phyloP scores from a whole-genome alignment of 2,797 vertebrate genomes.

The Sardinella longiceps region DNA sequence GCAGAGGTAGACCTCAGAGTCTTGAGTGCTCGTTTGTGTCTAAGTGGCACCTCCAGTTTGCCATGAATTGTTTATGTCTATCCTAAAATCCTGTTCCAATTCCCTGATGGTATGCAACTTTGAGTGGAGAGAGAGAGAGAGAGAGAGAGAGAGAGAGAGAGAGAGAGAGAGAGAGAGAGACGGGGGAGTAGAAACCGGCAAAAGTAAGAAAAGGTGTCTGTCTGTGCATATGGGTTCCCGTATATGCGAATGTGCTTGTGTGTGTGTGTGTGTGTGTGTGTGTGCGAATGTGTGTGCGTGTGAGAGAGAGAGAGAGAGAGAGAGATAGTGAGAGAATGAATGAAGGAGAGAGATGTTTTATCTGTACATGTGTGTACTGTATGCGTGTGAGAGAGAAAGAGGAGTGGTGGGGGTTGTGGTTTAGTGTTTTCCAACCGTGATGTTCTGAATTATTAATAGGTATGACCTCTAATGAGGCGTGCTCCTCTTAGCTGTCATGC shows the following conservation, averaged over 20 bases:
- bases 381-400: background rate
- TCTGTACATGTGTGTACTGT: background rate
- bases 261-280: background rate
- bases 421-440: background rate
- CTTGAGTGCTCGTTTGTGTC: background rate
- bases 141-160: slow-evolving; percentile 12
- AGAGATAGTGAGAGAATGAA: no score
- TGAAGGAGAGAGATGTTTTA: no score
- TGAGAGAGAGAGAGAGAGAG: background rate
- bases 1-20: background rate
- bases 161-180: background rate
- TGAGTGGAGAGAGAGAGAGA: background rate
- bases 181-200: background rate
- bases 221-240: no score
- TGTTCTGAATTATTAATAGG: background rate
- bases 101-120: background rate
- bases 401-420: background rate
- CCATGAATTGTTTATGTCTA: background rate
- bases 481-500: background rate
- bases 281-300: background rate
- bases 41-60: background rate
- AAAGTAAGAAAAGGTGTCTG: no score
- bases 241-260: background rate
- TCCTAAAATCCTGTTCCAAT: background rate
- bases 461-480: background rate